A percentile compares a stretch with the other conserved stretches of the same genome.
phyloP scores from a whole-genome alignment of 1,140 invertebrate species.

The Leptinotarsa defecta region DNA sequence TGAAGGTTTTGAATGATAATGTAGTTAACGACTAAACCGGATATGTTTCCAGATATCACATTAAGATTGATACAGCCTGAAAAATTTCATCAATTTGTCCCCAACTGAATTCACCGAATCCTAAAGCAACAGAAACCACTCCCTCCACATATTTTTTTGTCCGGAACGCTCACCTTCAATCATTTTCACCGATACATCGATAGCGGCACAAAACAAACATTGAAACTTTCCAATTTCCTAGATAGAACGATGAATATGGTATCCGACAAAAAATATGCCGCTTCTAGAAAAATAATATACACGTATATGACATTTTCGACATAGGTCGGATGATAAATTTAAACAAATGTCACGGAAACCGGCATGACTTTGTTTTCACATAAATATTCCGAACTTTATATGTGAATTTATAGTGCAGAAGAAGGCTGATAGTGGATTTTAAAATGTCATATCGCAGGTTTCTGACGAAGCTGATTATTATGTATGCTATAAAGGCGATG shows the following conservation, averaged over 20 bases:
- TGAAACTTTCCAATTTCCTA: background rate
- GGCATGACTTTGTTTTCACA: slow-evolving; percentile 21
- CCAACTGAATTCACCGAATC: too few species aligned
- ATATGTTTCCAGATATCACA: too few species aligned
- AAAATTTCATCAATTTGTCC: too few species aligned
- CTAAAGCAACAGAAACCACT: too few species aligned
- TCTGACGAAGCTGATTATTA: slow-evolving; percentile 14
- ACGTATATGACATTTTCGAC: slow-evolving; percentile 16
- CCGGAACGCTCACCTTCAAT: background rate
- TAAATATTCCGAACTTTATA: slow-evolving; percentile 25
- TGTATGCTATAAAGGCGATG: background rate
- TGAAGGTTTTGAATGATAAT: too few species aligned
- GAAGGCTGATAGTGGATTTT: slow-evolving; percentile 24
- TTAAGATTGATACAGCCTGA: too few species aligned
- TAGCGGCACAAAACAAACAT: background rate
- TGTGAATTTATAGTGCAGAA: slow-evolving; percentile 23
- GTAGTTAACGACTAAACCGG: too few species aligned
- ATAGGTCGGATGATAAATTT: slow-evolving; percentile 26
- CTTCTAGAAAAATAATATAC: slow-evolving; percentile 7
- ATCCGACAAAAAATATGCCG: background rate
- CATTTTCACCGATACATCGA: background rate
- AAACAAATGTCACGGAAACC: slow-evolving; percentile 23
- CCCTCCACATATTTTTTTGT: too few species aligned
- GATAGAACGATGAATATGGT: background rate
- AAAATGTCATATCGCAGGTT: slow-evolving; percentile 22